A percentile compares a stretch with the other conserved stretches of the same genome.
Conservation (phyloP, 2,797 vertebrate genomes). For the Muraenolepis orangiensis region DNA sequence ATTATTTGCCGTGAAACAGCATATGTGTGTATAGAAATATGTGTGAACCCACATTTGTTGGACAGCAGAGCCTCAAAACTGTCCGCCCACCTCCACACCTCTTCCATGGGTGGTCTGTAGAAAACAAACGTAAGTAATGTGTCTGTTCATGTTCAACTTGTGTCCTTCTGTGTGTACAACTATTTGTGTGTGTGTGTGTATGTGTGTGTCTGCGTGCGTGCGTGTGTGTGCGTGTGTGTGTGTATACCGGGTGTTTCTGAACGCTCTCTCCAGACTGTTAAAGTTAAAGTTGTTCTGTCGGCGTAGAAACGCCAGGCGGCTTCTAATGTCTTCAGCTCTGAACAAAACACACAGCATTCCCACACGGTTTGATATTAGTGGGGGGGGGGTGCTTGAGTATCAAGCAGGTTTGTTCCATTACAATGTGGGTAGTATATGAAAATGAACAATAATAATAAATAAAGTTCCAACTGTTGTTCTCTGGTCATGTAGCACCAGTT, state of each 20-base stretch:
- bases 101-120: slow-evolving; percentile 77
- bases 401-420: too few species aligned
- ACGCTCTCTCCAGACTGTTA: slow-evolving; percentile 83
- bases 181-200: slow-evolving; percentile 53
- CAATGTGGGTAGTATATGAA: too few species aligned
- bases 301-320: slow-evolving; percentile 80
- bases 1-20: too few species aligned
- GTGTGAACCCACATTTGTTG: slow-evolving; percentile 79
- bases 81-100: slow-evolving; percentile 86
- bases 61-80: slow-evolving; percentile 85
- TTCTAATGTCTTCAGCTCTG: slow-evolving; percentile 43
- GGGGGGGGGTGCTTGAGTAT: neutral
- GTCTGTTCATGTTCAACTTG: slow-evolving; percentile 2
- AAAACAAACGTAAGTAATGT: neutral
- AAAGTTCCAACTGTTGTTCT: too few species aligned
- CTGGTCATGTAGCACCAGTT: too few species aligned
- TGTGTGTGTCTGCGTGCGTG: slow-evolving; percentile 82
- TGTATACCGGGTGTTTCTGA: slow-evolving; percentile 81
- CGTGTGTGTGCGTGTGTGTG: slow-evolving; percentile 54
- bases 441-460: too few species aligned
- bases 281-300: slow-evolving; percentile 63
- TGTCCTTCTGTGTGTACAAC: slow-evolving; percentile 5
- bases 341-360: neutral
- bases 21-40: slow-evolving; percentile 45
- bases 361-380: neutral